Evolutionary conservation across 1,140 invertebrate species (phyloP), one percentile per base, ranked within the genome.

Genomic region (Leptoteleia sp.): DNA sequence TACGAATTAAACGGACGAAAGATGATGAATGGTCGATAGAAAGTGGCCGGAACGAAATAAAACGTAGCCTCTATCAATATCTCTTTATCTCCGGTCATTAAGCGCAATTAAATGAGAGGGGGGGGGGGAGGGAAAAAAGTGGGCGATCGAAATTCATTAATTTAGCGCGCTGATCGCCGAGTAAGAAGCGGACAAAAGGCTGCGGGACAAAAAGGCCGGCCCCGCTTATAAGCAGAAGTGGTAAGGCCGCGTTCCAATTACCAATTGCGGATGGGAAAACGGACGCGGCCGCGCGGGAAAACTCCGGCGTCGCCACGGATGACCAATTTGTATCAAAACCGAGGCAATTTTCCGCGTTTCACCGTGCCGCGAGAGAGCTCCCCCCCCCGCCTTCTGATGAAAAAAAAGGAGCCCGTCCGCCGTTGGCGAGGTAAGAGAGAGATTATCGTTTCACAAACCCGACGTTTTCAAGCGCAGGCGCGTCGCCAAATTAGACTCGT

Each of bases 381-480:
- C n/a, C n/a, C n/a, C n/a, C n/a, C 42, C 42, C 42, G 31, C 12
- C 55, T 55, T 55, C 65, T n/a, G n/a, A n/a, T n/a, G n/a, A n/a
- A n/a, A n/a, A n/a, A n/a, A n/a, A 59, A 70, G 27, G 54, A 55
- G 45, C 19, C 13, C 52, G 27, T 16, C 43, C 40, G 37, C 27
- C 40, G n/a, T 33, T 19, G 37, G 29, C 50, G 33, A 33, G 52
- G 48, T 40, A 70, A 57, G 42, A 70, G 29, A 70, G 52, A 50
- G 52, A 70, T 70, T 70, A 70, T 70, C 65, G 65, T 57, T 70
- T 59, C 43, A 59, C 52, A 59, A 70, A 70, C n/a, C 15, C 65
- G 19, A 57, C 54, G 31, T 50, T 70, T 70, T 42, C 65, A n/a
- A 70, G 42, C 47, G 55, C 50, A 67, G 47, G 27, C 48, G 40